Percentiles rank a stretch among this genome's conserved stretches.
phyloP scores from a whole-genome alignment of 1,140 invertebrate species.

The Macrobrachium nipponense region DNA sequence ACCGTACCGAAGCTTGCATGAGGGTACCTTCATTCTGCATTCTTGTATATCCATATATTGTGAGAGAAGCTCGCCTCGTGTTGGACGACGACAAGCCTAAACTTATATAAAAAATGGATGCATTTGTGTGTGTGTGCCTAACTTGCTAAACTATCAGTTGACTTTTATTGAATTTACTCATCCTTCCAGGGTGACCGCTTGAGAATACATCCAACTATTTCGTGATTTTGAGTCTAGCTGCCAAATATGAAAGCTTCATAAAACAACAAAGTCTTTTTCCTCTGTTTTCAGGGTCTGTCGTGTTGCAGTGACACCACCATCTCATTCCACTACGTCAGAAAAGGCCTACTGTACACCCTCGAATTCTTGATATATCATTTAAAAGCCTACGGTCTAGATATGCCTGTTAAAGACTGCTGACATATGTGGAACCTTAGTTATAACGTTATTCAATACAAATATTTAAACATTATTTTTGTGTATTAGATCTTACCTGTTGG shows the following conservation, averaged over 20 bases:
- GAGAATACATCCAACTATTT: background rate
- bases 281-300: slow-evolving; percentile 79
- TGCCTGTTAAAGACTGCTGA: background rate
- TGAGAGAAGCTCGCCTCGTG: too few relatives aligned
- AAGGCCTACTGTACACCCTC: slow-evolving; percentile 94
- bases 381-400: slow-evolving; percentile 80
- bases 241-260: background rate
- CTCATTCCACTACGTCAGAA: slow-evolving; percentile 95
- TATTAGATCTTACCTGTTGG: too few relatives aligned
- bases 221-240: background rate
- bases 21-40: too few relatives aligned
- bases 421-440: background rate
- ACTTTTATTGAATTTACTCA: too few relatives aligned
- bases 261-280: background rate
- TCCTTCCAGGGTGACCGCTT: background rate
- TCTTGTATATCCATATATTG: too few relatives aligned
- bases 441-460: too few relatives aligned
- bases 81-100: too few relatives aligned
- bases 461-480: too few relatives aligned
- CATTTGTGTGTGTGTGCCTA: too few relatives aligned
- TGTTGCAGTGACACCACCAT: slow-evolving; percentile 97
- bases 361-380: slow-evolving; percentile 97
- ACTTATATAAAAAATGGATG: too few relatives aligned
- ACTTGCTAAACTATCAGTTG: too few relatives aligned
- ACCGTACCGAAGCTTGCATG: too few relatives aligned